phyloP scores from a whole-genome alignment of 2,797 vertebrate species.

The Dicrostonyx torquatus region DNA sequence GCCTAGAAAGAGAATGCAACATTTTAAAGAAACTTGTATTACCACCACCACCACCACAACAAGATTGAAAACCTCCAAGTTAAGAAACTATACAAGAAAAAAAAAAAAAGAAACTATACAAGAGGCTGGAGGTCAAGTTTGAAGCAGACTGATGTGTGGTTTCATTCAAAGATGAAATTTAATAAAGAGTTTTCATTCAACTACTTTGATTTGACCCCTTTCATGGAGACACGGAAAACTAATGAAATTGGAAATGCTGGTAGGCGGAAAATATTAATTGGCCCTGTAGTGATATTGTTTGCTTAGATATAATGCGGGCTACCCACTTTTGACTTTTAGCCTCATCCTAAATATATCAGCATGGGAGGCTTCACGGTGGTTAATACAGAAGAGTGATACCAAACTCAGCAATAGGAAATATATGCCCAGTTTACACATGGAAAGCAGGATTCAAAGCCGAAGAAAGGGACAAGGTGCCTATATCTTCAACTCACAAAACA shows the following conservation, averaged over 20 bases:
- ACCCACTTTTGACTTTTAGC: background rate
- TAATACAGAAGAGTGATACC: background rate
- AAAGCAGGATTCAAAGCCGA: background rate
- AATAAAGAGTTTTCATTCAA: background rate
- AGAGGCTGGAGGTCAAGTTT: constrained; percentile 12
- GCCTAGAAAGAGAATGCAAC: constrained; percentile 5
- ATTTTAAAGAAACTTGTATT: background rate
- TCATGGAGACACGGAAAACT: background rate
- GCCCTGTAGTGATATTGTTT: background rate
- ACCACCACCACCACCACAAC: background rate
- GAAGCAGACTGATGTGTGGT: constrained; percentile 41
- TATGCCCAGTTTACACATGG: background rate
- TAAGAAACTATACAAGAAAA: constrained; percentile 32
- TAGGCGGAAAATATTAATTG: constrained; percentile 27
- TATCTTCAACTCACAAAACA: background rate
- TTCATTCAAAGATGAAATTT: constrained; percentile 52
- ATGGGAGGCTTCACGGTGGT: background rate
- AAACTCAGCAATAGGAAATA: background rate
- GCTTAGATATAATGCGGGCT: background rate
- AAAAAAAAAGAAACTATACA: constrained; percentile 32
- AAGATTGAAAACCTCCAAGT: constrained; percentile 16
- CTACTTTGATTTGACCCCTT: constrained; percentile 2
- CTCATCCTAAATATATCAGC: background rate
- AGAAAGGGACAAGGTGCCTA: background rate
- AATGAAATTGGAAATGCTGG: constrained; percentile 3